A percentile compares a stretch with the other conserved stretches of the same genome.
Evolutionary conservation across 2,888 invertebrate genomes (phyloP).

Genomic region (Epinotia bilunana): DNA sequence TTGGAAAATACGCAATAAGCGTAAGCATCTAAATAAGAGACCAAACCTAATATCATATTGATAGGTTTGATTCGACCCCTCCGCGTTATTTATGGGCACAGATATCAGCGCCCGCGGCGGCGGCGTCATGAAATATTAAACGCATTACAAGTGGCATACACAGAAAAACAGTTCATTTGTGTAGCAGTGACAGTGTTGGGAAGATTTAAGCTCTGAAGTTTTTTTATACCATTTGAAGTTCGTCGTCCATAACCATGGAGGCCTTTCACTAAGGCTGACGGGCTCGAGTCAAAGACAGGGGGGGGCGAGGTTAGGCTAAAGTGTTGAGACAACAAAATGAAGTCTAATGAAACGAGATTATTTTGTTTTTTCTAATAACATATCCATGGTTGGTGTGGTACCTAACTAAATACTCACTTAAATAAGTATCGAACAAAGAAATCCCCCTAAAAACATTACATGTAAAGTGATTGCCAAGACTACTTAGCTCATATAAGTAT

Average conservation of each 20-base stretch:
- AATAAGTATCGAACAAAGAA: too few species aligned
- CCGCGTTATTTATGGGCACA: conserved; percentile 78
- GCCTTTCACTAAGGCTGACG: background rate
- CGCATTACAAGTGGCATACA: conserved; percentile 83
- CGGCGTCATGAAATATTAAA: conserved; percentile 84
- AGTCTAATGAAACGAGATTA: too few species aligned
- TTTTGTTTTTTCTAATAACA: too few species aligned
- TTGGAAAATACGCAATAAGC: conserved; percentile 26
- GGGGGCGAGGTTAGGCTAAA: background rate
- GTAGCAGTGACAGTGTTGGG: conserved; percentile 2
- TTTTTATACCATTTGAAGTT: background rate
- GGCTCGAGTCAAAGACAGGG: background rate
- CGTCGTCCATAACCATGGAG: background rate
- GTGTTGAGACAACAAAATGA: too few species aligned
- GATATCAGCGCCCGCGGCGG: conserved; percentile 80
- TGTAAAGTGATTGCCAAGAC: too few species aligned
- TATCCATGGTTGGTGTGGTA: too few species aligned
- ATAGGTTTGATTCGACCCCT: conserved; percentile 77
- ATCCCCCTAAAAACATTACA: too few species aligned
- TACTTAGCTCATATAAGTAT: too few species aligned
- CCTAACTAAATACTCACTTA: too few species aligned
- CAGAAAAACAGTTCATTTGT: conserved; percentile 75
- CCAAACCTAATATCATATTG: conserved; percentile 80
- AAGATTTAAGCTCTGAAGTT: background rate
- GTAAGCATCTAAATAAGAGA: conserved; percentile 57